phyloP scores from a whole-genome alignment of 2,888 invertebrate species.

The Tanypteryx hageni region DNA sequence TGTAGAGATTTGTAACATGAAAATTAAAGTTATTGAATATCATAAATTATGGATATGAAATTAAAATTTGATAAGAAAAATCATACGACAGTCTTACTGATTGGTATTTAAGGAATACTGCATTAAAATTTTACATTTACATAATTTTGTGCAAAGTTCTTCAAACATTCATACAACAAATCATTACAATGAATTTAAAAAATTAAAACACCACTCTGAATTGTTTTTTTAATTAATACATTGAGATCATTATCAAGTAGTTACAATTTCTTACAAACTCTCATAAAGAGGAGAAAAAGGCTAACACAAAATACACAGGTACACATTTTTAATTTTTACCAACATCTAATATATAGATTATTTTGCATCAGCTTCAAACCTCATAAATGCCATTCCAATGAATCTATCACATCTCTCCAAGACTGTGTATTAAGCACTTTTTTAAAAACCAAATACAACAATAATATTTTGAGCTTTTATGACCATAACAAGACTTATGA shows the following conservation, averaged over 20 bases:
- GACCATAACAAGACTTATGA: slow-evolving; percentile 51
- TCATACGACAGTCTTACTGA: neutral
- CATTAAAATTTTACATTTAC: neutral
- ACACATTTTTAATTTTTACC: slow-evolving; percentile 54
- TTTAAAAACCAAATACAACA: slow-evolving; percentile 48
- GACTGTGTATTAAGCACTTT: slow-evolving; percentile 43
- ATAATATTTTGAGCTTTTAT: slow-evolving; percentile 45
- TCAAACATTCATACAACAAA: neutral
- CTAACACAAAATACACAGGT: slow-evolving; percentile 59
- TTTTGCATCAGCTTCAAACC: slow-evolving; percentile 36
- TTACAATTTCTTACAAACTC: slow-evolving; percentile 61
- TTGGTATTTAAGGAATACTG: neutral
- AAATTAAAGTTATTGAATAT: too few relatives aligned
- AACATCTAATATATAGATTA: slow-evolving; percentile 60
- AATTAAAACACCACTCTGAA: neutral
- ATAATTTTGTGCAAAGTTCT: neutral
- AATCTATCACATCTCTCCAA: slow-evolving; percentile 28
- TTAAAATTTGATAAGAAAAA: too few relatives aligned
- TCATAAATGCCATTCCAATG: slow-evolving; percentile 25
- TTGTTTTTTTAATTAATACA: slow-evolving; percentile 55
- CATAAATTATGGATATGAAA: too few relatives aligned
- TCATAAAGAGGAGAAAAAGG: slow-evolving; percentile 41
- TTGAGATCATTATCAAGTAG: slow-evolving; percentile 61
- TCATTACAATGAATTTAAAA: neutral
- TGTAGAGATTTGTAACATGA: too few relatives aligned